phyloP scores from a whole-genome alignment of 2,797 vertebrate species.

The Emys orbicularis region DNA sequence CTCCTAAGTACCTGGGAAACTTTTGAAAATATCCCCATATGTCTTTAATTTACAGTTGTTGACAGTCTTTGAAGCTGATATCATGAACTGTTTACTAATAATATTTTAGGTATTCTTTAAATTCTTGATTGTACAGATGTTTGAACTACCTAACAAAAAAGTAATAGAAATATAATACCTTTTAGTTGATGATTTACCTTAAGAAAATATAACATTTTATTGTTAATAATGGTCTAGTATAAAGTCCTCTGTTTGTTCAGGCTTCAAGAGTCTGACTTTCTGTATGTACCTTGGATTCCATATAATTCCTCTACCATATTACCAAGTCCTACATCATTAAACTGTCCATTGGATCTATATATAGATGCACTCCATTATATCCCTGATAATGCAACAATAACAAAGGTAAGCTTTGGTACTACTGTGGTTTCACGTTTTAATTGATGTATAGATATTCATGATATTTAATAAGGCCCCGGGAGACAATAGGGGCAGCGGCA shows the following conservation, averaged over 20 bases:
- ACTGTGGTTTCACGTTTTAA: constrained; percentile 11
- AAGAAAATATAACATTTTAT: background rate
- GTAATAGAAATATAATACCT: background rate
- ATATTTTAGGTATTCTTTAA: background rate
- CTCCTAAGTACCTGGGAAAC: background rate
- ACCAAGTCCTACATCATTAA: constrained; percentile 34
- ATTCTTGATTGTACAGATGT: background rate
- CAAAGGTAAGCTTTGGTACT: constrained; percentile 50
- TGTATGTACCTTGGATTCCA: constrained; percentile 38
- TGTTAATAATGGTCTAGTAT: background rate
- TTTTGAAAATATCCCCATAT: background rate
- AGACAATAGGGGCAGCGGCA: no score
- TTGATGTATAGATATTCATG: background rate
- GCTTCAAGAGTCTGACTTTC: constrained; percentile 20
- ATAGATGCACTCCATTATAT: constrained; percentile 50
- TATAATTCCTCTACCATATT: constrained; percentile 45
- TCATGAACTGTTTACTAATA: background rate
- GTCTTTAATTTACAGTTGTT: background rate
- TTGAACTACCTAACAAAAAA: background rate
- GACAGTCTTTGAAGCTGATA: background rate
- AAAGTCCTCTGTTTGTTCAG: background rate
- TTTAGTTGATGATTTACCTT: background rate
- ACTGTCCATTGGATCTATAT: constrained; percentile 64
- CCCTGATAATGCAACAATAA: constrained; percentile 67
- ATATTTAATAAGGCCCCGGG: no score